Evolutionary conservation across 1,140 invertebrate species (phyloP).

Genomic region (Dendrolimus punctatus): DNA sequence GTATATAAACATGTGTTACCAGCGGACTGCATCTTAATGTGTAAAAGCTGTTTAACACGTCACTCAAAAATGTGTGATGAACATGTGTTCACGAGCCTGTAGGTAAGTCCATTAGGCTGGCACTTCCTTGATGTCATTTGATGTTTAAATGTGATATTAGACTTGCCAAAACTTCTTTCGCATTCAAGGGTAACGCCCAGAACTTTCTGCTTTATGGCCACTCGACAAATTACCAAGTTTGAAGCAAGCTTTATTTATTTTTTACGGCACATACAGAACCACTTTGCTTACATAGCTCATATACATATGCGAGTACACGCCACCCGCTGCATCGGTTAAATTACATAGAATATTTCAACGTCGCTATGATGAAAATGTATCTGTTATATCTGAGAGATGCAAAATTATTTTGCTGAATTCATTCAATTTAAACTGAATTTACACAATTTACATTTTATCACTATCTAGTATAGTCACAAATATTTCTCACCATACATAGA

Average conservation of each 20-base stretch:
- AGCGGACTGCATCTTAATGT: too few species aligned
- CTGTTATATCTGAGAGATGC: too few species aligned
- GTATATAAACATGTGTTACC: too few species aligned
- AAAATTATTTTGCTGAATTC: too few species aligned
- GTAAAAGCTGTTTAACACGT: too few species aligned
- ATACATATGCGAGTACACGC: background rate
- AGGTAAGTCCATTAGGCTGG: conserved; percentile 9
- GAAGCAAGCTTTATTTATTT: conserved; percentile 13
- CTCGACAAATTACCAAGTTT: conserved; percentile 16
- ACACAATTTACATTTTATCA: too few species aligned
- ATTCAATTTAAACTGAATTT: too few species aligned
- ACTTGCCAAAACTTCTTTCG: conserved; percentile 9
- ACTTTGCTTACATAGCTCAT: conserved; percentile 3
- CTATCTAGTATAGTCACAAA: too few species aligned
- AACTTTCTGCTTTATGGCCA: conserved; percentile 11
- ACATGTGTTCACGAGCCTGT: conserved; percentile 2
- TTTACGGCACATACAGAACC: conserved; percentile 4
- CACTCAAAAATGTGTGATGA: background rate
- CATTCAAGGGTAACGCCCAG: conserved; percentile 4
- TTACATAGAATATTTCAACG: too few species aligned
- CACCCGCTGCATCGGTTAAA: too few species aligned
- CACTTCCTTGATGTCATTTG: conserved; percentile 5
- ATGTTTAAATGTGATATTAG: conserved; percentile 1
- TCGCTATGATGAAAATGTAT: too few species aligned
- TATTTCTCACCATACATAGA: too few species aligned